phyloP scores from a whole-genome alignment of 2,888 invertebrate species.

The Odontocolon sp. region DNA sequence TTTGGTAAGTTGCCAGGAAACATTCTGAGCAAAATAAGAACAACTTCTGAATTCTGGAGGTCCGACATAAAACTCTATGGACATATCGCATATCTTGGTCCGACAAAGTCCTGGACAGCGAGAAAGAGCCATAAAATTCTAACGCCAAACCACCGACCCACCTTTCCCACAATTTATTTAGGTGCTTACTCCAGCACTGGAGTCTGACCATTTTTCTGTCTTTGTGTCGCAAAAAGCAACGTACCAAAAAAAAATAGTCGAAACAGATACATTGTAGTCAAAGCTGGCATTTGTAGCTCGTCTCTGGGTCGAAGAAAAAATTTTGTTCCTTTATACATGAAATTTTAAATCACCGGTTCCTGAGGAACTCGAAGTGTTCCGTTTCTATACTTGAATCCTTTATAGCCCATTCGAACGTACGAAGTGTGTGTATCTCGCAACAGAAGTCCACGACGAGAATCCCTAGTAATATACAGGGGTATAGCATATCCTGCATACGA shows the following conservation, averaged over 20 bases:
- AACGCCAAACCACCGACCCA: slow-evolving; percentile 48
- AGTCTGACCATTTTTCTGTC: slow-evolving; percentile 13
- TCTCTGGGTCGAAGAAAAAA: slow-evolving; percentile 10
- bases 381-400: slow-evolving; percentile 60
- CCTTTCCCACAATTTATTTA: slow-evolving; percentile 72
- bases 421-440: slow-evolving; percentile 26
- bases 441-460: slow-evolving; percentile 15
- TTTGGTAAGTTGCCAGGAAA: not conserved
- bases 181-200: slow-evolving; percentile 46
- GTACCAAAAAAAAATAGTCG: slow-evolving; percentile 36
- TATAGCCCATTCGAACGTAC: slow-evolving; percentile 64
- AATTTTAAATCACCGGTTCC: slow-evolving; percentile 71
- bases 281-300: slow-evolving; percentile 29
- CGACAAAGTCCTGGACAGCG: slow-evolving; percentile 45
- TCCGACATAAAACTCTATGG: slow-evolving; percentile 29
- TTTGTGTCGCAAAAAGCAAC: slow-evolving; percentile 9
- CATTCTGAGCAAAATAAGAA: slow-evolving; percentile 20
- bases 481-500: slow-evolving; percentile 22
- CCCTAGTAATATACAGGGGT: slow-evolving; percentile 3
- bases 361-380: slow-evolving; percentile 47
- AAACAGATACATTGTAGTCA: slow-evolving; percentile 38
- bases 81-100: slow-evolving; percentile 34
- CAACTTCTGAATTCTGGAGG: not conserved
- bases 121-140: slow-evolving; percentile 61
- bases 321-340: slow-evolving; percentile 54